phyloP scores from a whole-genome alignment of 2,113 vertebrate species.

The Stigmatopora argus region DNA sequence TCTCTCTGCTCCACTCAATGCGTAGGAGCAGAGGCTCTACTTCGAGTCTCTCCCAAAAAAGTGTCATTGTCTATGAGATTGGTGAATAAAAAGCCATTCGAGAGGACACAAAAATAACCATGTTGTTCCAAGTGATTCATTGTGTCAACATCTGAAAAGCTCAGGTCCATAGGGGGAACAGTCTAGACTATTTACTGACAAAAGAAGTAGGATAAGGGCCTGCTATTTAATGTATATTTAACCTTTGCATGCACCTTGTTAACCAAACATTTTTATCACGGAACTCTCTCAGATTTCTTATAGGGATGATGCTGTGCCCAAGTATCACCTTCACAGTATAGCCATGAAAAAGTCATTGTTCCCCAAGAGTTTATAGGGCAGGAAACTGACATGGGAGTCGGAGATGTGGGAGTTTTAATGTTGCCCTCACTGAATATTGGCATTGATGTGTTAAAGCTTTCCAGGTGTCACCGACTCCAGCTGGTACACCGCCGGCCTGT shows the following conservation, averaged over 20 bases:
- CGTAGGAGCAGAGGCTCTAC: no score
- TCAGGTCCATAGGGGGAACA: constrained; percentile 48
- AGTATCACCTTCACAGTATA: constrained; percentile 16
- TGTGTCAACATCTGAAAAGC: constrained; percentile 65
- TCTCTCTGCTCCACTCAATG: no score
- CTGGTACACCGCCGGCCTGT: constrained; percentile 28
- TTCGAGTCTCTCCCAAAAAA: no score
- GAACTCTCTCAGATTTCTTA: constrained; percentile 46
- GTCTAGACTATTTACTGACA: constrained; percentile 68
- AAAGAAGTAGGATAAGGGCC: constrained; percentile 45
- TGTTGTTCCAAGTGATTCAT: constrained; percentile 70
- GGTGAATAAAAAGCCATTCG: constrained; percentile 71
- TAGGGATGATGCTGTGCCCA: constrained; percentile 39
- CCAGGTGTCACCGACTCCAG: constrained; percentile 22
- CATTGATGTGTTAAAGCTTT: constrained; percentile 35
- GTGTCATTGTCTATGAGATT: constrained; percentile 66
- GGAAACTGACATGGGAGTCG: constrained; percentile 40
- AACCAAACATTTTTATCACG: constrained; percentile 64
- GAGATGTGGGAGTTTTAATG: constrained; percentile 35
- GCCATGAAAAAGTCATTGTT: constrained; percentile 42
- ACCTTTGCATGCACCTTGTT: constrained; percentile 55
- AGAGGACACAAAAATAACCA: constrained; percentile 72
- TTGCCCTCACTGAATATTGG: constrained; percentile 34
- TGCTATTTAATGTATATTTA: constrained; percentile 58
- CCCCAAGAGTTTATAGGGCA: constrained; percentile 14